Evolutionary conservation across 2,113 vertebrate genomes (phyloP).

Genomic region (Myocastor coypus): DNA sequence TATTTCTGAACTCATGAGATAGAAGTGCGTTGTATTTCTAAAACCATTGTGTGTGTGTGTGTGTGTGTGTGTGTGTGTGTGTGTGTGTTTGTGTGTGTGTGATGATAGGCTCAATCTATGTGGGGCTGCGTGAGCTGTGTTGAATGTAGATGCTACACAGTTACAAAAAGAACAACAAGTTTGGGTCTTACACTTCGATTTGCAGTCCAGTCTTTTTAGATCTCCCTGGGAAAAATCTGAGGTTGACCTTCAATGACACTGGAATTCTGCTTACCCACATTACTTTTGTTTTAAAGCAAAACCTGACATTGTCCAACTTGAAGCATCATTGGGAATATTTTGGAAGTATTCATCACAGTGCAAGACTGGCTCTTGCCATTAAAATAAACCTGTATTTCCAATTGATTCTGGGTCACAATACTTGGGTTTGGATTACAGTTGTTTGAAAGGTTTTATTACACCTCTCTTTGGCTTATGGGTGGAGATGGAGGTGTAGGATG

Average conservation of each 20-base stretch:
- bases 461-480: neutral
- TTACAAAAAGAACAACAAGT: neutral
- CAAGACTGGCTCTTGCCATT: neutral
- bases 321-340: neutral
- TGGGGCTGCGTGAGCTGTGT: neutral
- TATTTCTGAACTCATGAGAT: slow-evolving; percentile 52
- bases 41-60: neutral
- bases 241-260: neutral
- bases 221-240: neutral
- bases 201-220: neutral
- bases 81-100: neutral
- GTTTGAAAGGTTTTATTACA: neutral
- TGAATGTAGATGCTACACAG: neutral
- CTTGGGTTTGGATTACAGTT: neutral
- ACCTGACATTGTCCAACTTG: neutral
- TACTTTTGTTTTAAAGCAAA: neutral
- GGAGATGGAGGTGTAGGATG: neutral
- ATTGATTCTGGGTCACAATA: neutral
- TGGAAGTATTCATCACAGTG: neutral
- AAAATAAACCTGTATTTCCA: neutral
- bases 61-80: neutral
- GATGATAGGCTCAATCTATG: neutral
- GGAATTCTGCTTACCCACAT: neutral
- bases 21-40: neutral
- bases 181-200: neutral